Conservation (phyloP, 2,888 invertebrate genomes). For the Diaphora mendica region DNA sequence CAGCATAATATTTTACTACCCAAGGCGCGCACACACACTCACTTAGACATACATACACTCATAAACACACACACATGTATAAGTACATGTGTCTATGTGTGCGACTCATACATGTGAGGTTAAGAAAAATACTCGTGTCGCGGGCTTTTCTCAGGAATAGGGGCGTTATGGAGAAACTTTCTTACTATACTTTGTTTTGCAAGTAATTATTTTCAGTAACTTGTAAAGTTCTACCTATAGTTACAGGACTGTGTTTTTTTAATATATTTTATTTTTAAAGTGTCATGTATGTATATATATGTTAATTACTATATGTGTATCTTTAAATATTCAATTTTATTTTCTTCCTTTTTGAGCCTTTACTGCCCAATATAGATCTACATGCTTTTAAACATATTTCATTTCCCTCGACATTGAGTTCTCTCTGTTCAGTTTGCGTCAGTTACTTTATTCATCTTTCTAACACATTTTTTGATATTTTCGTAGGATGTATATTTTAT, state of each 20-base stretch:
- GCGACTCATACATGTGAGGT: slow-evolving; percentile 54
- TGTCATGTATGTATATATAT: too few relatives aligned
- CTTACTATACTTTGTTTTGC: slow-evolving; percentile 15
- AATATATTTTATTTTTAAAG: too few relatives aligned
- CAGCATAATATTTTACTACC: slow-evolving; percentile 87
- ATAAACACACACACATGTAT: slow-evolving; percentile 52
- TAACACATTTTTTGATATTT: neutral
- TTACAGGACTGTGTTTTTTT: too few relatives aligned
- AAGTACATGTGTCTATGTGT: slow-evolving; percentile 38
- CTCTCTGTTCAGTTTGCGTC: too few relatives aligned
- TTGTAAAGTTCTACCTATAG: too few relatives aligned
- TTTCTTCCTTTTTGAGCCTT: too few relatives aligned
- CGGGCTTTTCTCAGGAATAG: slow-evolving; percentile 78
- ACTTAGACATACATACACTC: slow-evolving; percentile 45
- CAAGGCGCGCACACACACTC: slow-evolving; percentile 67
- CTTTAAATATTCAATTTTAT: too few relatives aligned
- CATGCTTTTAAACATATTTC: neutral
- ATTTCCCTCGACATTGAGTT: too few relatives aligned
- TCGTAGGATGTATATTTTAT: neutral
- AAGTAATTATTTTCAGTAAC: neutral
- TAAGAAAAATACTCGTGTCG: slow-evolving; percentile 85
- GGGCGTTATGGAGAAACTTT: slow-evolving; percentile 56
- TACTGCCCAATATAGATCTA: too few relatives aligned
- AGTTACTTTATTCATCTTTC: neutral
- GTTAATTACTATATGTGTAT: too few relatives aligned